Conservation (phyloP, 2,888 invertebrate species). For the Polyommatus icarus region DNA sequence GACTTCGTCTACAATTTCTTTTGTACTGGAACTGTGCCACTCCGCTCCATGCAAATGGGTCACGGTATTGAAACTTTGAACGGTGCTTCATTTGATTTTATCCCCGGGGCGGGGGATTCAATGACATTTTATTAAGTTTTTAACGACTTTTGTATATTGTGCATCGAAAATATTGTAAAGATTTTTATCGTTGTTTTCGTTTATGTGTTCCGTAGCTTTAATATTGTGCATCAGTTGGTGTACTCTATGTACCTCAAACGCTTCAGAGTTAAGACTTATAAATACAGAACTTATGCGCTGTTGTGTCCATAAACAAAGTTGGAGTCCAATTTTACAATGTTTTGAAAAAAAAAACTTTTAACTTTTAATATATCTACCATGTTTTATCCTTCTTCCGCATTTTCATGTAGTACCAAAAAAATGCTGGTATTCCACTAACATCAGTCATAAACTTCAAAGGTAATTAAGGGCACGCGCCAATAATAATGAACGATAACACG, state of each 20-base stretch:
- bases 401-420: background rate
- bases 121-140: slow-evolving; percentile 24
- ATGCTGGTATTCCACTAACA: background rate
- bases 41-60: slow-evolving; percentile 40
- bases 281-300: background rate
- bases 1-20: slow-evolving; percentile 57
- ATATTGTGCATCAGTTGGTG: background rate
- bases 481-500: background rate
- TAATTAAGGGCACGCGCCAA: background rate
- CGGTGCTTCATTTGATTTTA: slow-evolving; percentile 35
- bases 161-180: background rate
- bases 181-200: slow-evolving; percentile 6
- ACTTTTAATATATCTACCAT: background rate
- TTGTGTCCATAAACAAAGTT: background rate
- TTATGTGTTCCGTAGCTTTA: background rate
- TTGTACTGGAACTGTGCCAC: slow-evolving; percentile 42
- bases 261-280: too few species aligned
- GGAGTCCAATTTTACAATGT: too few species aligned
- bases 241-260: too few species aligned
- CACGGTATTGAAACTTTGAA: slow-evolving; percentile 38
- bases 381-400: background rate
- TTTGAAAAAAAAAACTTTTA: too few species aligned
- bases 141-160: slow-evolving; percentile 12
- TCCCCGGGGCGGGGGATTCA: slow-evolving; percentile 11
- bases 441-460: background rate